These are phyloP conservation scores for Thryonomys swinderianus DNA, from an alignment of 2,113 vertebrate genomes.

Conservation along the genomic window DNA sequence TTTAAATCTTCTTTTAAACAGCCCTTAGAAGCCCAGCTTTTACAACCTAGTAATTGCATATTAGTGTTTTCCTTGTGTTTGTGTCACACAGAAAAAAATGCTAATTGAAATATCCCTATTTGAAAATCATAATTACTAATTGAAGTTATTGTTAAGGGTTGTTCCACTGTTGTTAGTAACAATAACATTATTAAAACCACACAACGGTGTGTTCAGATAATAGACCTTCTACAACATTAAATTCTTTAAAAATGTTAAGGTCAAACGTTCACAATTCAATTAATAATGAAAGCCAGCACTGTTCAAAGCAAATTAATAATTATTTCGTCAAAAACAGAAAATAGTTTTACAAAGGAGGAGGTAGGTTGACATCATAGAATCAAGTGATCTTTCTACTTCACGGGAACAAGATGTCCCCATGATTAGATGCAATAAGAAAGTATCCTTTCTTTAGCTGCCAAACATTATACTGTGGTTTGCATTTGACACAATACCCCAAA, in stretches of 20 bases:
- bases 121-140: neutral
- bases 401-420: neutral
- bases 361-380: neutral
- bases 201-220: neutral
- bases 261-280: neutral
- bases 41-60: neutral
- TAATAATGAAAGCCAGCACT: neutral
- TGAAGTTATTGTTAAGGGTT: neutral
- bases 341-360: neutral
- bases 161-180: neutral
- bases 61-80: neutral
- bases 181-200: neutral
- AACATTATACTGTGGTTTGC: neutral
- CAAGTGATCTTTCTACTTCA: neutral
- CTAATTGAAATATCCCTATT: neutral
- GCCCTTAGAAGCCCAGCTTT: neutral
- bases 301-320: neutral
- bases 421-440: neutral
- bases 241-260: neutral
- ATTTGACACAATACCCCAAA: neutral
- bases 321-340: neutral
- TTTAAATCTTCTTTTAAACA: neutral
- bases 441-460: neutral
- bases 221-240: neutral
- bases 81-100: neutral